Conservation (phyloP, 2,888 invertebrate genomes). For the Sphaeridia pumilis region DNA sequence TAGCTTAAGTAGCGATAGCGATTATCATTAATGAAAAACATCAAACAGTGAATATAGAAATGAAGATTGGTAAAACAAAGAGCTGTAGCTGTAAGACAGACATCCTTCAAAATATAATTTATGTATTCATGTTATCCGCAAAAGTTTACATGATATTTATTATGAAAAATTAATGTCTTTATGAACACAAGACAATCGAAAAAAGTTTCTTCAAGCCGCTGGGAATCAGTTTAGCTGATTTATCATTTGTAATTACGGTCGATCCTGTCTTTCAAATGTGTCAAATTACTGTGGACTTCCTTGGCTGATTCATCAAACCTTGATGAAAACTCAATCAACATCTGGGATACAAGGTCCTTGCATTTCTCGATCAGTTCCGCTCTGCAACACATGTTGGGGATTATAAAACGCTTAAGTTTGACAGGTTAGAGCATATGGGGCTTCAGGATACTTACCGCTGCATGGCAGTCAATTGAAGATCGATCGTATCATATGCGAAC, state of each 20-base stretch:
- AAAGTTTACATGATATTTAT: too few relatives aligned
- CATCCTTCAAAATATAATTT: too few relatives aligned
- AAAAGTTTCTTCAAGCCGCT: background rate
- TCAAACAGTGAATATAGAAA: too few relatives aligned
- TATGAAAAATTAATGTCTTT: background rate
- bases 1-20: too few relatives aligned
- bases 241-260: conserved; percentile 17
- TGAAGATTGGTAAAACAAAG: too few relatives aligned
- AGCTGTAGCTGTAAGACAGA: too few relatives aligned
- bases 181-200: background rate
- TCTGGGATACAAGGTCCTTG: conserved; percentile 29
- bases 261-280: conserved; percentile 22
- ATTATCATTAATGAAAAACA: too few relatives aligned
- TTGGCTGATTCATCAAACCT: conserved; percentile 28
- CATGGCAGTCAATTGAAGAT: conserved; percentile 15
- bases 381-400: conserved; percentile 12
- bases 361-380: conserved; percentile 33
- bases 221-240: background rate
- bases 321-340: conserved; percentile 35
- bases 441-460: conserved; percentile 9
- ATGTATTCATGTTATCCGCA: too few relatives aligned
- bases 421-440: background rate
- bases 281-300: conserved; percentile 20
- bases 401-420: too few relatives aligned
- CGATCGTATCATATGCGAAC: conserved; percentile 26